Percentiles rank a stretch among this genome's conserved stretches.
phyloP scores from a whole-genome alignment of 2,797 vertebrate genomes.

The Glyptemys insculpta region DNA sequence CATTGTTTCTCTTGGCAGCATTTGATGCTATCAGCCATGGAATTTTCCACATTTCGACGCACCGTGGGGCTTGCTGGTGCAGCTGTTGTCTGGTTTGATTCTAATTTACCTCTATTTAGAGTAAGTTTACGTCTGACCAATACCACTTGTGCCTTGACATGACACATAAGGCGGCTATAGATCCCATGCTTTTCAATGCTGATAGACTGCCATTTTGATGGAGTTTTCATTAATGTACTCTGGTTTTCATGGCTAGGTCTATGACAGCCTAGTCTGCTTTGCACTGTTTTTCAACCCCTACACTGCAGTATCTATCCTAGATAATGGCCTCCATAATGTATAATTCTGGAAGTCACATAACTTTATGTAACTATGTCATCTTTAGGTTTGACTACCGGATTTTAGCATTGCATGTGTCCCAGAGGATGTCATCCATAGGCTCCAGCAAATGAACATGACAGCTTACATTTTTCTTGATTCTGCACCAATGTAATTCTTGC shows the following conservation, averaged over 20 bases:
- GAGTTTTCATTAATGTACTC: background rate
- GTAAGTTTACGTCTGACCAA: background rate
- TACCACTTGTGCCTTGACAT: background rate
- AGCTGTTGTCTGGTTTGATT: background rate
- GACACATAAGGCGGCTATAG: background rate
- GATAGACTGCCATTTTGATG: background rate
- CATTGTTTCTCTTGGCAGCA: background rate
- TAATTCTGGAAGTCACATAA: background rate
- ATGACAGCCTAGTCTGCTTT: background rate
- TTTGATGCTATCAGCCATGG: background rate
- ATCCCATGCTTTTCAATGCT: slow-evolving; percentile 6
- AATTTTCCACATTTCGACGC: slow-evolving; percentile 4
- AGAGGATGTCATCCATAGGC: background rate
- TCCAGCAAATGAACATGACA: background rate
- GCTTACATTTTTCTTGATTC: background rate
- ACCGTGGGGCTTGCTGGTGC: background rate
- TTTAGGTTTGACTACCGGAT: background rate
- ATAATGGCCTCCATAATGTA: background rate
- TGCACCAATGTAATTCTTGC: background rate
- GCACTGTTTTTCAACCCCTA: background rate
- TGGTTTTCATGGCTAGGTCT: background rate
- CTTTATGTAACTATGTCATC: background rate
- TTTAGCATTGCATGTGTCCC: background rate
- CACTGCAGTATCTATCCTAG: background rate
- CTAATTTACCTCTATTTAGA: background rate